Conservation (phyloP, 2,888 invertebrate species). For the Lottia gigantea region DNA sequence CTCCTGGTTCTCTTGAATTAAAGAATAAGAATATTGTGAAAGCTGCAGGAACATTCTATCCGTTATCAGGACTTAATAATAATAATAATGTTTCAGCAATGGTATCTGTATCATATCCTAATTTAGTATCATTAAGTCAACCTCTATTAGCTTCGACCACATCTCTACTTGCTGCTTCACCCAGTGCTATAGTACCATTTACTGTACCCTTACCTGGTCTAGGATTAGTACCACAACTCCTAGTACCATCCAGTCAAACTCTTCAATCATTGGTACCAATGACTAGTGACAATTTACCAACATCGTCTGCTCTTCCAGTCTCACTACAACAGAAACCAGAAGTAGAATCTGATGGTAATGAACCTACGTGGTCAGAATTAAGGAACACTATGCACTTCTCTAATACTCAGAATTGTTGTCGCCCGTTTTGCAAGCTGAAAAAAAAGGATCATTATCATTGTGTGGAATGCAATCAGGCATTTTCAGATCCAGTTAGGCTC, state of each 20-base stretch:
- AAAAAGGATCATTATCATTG: conserved; percentile 84
- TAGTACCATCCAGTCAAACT: conserved; percentile 18
- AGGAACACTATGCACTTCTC: conserved; percentile 60
- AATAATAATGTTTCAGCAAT: background rate
- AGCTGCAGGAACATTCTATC: conserved; percentile 92
- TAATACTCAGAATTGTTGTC: conserved; percentile 72
- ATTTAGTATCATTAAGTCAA: background rate
- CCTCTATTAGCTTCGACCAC: background rate
- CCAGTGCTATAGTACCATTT: background rate
- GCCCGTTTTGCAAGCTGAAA: conserved; percentile 84
- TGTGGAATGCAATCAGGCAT: conserved; percentile 83
- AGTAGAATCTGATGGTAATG: conserved; percentile 21
- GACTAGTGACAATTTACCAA: conserved; percentile 6
- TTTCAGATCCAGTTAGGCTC: conserved; percentile 78
- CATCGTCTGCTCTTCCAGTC: conserved; percentile 40
- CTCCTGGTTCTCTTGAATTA: conserved; percentile 21
- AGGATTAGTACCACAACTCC: conserved; percentile 18
- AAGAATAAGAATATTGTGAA: conserved; percentile 78
- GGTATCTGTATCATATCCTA: background rate
- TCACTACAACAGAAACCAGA: conserved; percentile 47
- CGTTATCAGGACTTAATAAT: conserved; percentile 74
- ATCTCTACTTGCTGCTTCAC: background rate
- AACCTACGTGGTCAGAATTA: conserved; percentile 50
- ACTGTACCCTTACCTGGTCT: conserved; percentile 12
- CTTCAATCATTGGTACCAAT: conserved; percentile 27